Evolutionary conservation across 2,797 vertebrate genomes (phyloP), one percentile per base, ranked within the genome.

Genomic region (Rhyacichthys aspro): DNA sequence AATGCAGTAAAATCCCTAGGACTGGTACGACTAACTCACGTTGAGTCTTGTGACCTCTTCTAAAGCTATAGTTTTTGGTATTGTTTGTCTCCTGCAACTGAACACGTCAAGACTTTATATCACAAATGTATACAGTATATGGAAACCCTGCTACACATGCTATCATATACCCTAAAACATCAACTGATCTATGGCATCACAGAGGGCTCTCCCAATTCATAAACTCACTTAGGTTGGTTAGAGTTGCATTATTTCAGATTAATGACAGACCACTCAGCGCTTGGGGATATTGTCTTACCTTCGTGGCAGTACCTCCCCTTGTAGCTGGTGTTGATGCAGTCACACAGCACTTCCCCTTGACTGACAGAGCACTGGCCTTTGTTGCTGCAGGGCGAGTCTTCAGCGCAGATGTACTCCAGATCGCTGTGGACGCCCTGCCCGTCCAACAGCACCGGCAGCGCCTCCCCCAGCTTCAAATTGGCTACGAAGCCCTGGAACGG

Each of bases 231-330:
- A 28, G 5, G 9, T 36, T 49, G 46, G 37, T 45, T 10, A 43
- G 14, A 43, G 14, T 17, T 19, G 41, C 34, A 52, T 37, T 52
- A 38, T 38, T 52, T 37, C 12, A 37, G 33, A 52, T 33, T 10
- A 52, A 12, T 38, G 34, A 52, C 48, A 12, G 9, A 52, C 37
- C 48, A 46, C 4, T 15, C 1, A 58, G 33, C 14, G 37, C 2
- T 55, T n/a, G 17, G 16, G 2, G 37, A 17, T 9, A 34, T 14
- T 63, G 48, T 53, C 94, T 94, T 85, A 97, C 96, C 96, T 94
- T 97, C 94, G 12, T 90, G 93, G 92, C 96, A 98, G 90, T 95
- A 95, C 86, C 88, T 93, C 70, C 95, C 96, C 70, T 85, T 91
- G 89, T 91, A 94, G 81, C 94, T 93, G 18, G 93, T 95, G 83